Conservation (phyloP, 92 coral and sea anemone genomes). For the Nematostella vectensis region DNA sequence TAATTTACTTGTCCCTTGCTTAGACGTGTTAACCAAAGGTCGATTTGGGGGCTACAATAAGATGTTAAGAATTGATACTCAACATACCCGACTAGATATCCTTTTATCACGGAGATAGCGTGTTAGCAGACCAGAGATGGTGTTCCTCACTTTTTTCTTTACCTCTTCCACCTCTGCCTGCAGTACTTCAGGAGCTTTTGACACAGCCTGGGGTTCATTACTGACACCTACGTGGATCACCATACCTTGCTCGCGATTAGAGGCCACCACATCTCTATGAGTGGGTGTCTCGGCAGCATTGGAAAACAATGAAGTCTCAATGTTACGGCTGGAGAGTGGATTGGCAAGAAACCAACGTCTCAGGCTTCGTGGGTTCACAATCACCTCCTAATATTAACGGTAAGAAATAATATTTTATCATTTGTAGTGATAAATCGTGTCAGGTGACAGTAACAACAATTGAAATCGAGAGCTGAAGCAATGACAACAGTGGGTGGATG, state of each 20-base stretch:
- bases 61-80: not conserved
- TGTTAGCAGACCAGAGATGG: slow-evolving; percentile 44
- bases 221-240: slow-evolving; percentile 14
- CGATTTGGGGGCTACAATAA: too few species aligned
- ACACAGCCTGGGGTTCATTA: not conserved
- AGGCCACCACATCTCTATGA: slow-evolving; percentile 33
- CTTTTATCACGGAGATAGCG: slow-evolving; percentile 23
- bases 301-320: slow-evolving; percentile 5
- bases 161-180: slow-evolving; percentile 2
- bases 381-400: slow-evolving; percentile 41
- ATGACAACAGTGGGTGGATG: too few species aligned
- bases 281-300: slow-evolving; percentile 6
- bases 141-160: slow-evolving; percentile 37
- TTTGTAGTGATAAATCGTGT: not conserved
- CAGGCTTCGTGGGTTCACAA: slow-evolving; percentile 47
- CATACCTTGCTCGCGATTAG: slow-evolving; percentile 15
- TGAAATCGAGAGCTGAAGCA: too few species aligned
- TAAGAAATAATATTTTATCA: not conserved
- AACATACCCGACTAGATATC: slow-evolving; percentile 25
- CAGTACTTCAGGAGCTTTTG: not conserved
- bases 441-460: not conserved
- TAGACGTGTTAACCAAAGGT: too few species aligned
- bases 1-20: too few species aligned
- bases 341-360: slow-evolving; percentile 77
- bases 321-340: slow-evolving; percentile 49